Conservation (phyloP, 1,140 invertebrate genomes). For the Trypoxylus dichotomus region DNA sequence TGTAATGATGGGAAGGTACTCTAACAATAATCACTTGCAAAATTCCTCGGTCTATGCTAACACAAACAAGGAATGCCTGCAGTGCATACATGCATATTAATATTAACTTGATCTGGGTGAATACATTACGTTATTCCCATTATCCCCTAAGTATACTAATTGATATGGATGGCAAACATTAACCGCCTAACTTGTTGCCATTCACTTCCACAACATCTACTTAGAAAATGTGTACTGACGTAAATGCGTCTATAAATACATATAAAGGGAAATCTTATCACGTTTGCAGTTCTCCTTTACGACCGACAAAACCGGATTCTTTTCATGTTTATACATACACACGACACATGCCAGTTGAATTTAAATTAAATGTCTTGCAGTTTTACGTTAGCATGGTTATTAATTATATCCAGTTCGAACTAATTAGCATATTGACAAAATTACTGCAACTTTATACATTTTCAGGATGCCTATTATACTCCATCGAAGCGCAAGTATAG, state of each 20-base stretch:
- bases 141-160: background rate
- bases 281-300: background rate
- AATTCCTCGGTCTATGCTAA: background rate
- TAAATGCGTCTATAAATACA: background rate
- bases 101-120: background rate
- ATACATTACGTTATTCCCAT: background rate
- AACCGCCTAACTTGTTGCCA: background rate
- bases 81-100: background rate
- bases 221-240: too few relatives aligned
- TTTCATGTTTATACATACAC: background rate
- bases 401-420: background rate
- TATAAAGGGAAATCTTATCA: background rate
- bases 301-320: background rate
- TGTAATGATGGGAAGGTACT: too few relatives aligned
- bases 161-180: background rate
- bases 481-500: too few relatives aligned
- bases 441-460: background rate
- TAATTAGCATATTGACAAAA: background rate
- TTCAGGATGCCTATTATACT: too few relatives aligned
- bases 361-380: background rate
- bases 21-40: background rate
- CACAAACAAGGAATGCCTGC: background rate
- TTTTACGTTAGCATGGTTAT: background rate
- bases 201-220: background rate
- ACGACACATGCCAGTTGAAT: background rate